Evolutionary conservation across 2,888 invertebrate species (phyloP), one percentile per base, ranked within the genome.

Genomic region (Papilio elwesi): DNA sequence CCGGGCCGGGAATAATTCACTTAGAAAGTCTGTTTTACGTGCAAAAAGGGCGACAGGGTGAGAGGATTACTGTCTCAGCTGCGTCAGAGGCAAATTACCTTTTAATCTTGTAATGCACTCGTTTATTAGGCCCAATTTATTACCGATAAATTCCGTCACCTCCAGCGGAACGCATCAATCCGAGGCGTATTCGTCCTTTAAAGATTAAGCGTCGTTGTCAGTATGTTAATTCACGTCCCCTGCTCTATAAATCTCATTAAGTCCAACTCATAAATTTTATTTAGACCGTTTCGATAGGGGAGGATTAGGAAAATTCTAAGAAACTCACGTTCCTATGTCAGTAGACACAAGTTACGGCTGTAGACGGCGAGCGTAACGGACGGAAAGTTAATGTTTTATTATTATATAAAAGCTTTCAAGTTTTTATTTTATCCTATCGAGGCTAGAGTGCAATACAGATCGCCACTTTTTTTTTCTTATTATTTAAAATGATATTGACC

Each of bases 151-250:
- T 36, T 59, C 57, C 63, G 52, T 62, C 52, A 43, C 59, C 49
- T 38, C 52, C 13, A 36, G 36, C 47, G 10, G 16, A 49, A 49
- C 59, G 38, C 57, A 55, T 65, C 70, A 66, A 59, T 71, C 38
- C 26, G 15, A n/a, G 47, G 15, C 47, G 65, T 65, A 55, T 65
- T 47, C 55, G 59, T 51, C 43, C 67, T 59, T 67, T 67, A 13
- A 62, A 67, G 67, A 67, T 71, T 71, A 59, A 71, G 67, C 62
- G 47, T 16, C 71, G 59, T 47, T 66, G 66, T 66, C 51, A 71
- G 62, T 71, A 71, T 71, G 71, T 71, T 71, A 71, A 71, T 67
- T 67, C 71, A 47, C 47, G 26, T 67, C 71, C 62, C 67, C 71
- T 62, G 26, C 36, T 62, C 57, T 53, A 67, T 71, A 71, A 71